Base-by-base conservation (phyloP, 2,888 invertebrate species). In the Meganola albula region DNA sequence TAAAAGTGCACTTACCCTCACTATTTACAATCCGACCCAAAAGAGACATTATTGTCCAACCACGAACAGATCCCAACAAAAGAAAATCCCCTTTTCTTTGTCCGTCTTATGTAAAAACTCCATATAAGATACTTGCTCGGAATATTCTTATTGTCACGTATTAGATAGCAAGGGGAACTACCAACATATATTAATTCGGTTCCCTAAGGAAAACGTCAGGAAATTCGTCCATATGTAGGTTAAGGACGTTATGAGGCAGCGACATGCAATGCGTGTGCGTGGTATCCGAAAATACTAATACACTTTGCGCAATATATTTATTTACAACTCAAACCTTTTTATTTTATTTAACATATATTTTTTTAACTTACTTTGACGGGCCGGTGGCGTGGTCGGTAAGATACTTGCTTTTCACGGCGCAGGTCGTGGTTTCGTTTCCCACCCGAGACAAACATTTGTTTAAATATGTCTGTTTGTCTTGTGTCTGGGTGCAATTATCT, bases 1-100 rank as follows among this genome's bases (percentile, higher is more conserved):
- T 50, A 41, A 37, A 41, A 53, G 34, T 52, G 35, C 49, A 50
- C 45, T 50, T 45, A 41, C 28, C 34, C 31, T 31, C 34, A 26
- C 41, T 40, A 14, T 44, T 23, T 24, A 10, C 21, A 44, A 37
- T 10, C 27, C 27, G 26, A 24, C 24, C 31, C 30, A 6, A 37
- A 41, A 45, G 13, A 29, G 35, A 29, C 35, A 29, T 27, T n/a
- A 7, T 20, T 10, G 36, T 24, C 44, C 26, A 40, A 34, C 29
- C 26, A 37, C 25, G 38, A 7, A n/a, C 27, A 36, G 20, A 38
- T 33, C 42, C 24, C 27, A 23, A 49, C 44, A 53, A 48, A 44
- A 32, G 41, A 27, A 48, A 38, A 27, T 34, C 27, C 13, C 12
- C 31, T 31, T 24, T 24, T 31, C 12, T 29, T 48, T 44, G 38